Evolutionary conservation across 1,140 invertebrate genomes (phyloP), one percentile per base, ranked within the genome.

Genomic region (Trichonephila clavata): DNA sequence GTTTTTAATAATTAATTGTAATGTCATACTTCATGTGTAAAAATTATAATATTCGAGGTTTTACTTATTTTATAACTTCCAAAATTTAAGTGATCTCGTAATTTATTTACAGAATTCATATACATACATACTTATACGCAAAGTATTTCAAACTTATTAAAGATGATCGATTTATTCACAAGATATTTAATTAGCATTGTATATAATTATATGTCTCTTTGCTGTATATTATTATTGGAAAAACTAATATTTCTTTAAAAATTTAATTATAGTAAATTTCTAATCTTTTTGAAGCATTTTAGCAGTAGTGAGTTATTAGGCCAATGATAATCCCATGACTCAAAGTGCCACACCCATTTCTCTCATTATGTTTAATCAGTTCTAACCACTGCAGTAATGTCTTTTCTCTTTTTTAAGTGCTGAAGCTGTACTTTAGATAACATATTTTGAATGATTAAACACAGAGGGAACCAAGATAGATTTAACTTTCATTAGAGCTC

Each of bases 261-360:
- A 14, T 77, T 39, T 18, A 39, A 77, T 20, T 32, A 32, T 32
- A 14, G 24, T 39, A 5, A 84, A 57, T 84, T 24, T 59, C 8
- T 84, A n/a, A 59, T 57, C 7, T 59, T 21, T 13, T 21, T 2
- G 20, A 57, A 24, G 8, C 14, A 13, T 57, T 84, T 84, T 24
- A 84, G 24, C 4, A 50, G 24, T n/a, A 57, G 81, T 84, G 81
- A 43, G 81, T 84, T 43, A 84, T 59, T 24, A 24, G 13, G 50
- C 50, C 81, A 84, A 43, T 84, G n/a, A 84, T 57, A 84, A 59
- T 59, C 81, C 24, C 20, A 50, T 24, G 43, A 84, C 20, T 24
- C 8, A 84, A 32, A 8, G 57, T 24, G 2, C 81, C 81, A 59
- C 81, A 59, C 81, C 81, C 81, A 57, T 24, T 59, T 59, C 32